These are phyloP conservation scores for Benthosema pterotum DNA, from an alignment of 2,797 vertebrate genomes.

Conservation along the genomic window DNA sequence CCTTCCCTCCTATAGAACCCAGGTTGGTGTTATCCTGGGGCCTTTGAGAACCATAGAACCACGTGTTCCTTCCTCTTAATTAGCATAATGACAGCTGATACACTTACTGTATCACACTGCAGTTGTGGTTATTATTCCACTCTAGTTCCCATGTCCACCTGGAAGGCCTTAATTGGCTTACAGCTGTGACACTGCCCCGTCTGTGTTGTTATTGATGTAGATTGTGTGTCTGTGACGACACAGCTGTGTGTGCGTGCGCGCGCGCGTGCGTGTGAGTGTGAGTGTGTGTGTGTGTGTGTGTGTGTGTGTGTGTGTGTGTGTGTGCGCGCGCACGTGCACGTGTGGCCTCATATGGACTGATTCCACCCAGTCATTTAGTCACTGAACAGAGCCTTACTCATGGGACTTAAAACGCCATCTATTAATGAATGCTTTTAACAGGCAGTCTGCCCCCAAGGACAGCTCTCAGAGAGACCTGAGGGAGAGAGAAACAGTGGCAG, in stretches of 20 bases:
- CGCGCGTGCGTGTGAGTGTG: slow-evolving; percentile 16
- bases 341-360: slow-evolving; percentile 34
- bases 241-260: neutral
- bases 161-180: too few relatives aligned
- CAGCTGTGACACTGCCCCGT: neutral
- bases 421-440: slow-evolving; percentile 48
- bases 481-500: too few relatives aligned
- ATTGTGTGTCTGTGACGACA: neutral
- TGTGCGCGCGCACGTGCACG: slow-evolving; percentile 17
- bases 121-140: too few relatives aligned
- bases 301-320: neutral
- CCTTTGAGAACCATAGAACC: too few relatives aligned
- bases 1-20: too few relatives aligned
- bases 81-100: too few relatives aligned
- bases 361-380: slow-evolving; percentile 9
- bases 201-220: neutral
- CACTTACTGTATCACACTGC: too few relatives aligned
- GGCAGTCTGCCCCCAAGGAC: slow-evolving; percentile 20
- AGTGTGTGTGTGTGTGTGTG: neutral
- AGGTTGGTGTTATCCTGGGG: too few relatives aligned
- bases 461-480: slow-evolving; percentile 1
- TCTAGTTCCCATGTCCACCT: too few relatives aligned
- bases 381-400: too few relatives aligned
- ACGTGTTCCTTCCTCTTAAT: too few relatives aligned
- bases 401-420: slow-evolving; percentile 6